Evolutionary conservation across 2,888 invertebrate species (phyloP).

Genomic region (Himalopsyche kuldschensis): DNA sequence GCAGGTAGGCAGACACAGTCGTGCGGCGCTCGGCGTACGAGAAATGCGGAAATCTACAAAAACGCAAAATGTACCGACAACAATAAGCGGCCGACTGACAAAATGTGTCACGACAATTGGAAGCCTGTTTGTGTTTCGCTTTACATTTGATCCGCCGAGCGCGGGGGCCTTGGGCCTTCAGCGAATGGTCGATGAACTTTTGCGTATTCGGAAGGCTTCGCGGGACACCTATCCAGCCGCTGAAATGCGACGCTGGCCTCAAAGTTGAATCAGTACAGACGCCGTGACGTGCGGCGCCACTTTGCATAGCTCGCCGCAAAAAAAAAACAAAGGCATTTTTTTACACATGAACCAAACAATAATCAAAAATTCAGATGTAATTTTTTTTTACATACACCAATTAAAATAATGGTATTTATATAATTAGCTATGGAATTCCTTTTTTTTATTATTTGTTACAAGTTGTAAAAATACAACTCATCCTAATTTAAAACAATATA

Average conservation of each 20-base stretch:
- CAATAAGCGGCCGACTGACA: background rate
- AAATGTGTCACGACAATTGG: slow-evolving; percentile 1
- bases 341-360: background rate
- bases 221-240: background rate
- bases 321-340: background rate
- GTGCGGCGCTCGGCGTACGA: background rate
- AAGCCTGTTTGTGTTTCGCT: background rate
- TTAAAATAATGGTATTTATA: background rate
- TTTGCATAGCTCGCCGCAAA: background rate
- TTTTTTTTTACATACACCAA: background rate
- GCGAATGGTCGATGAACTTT: background rate
- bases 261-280: background rate
- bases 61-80: background rate
- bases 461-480: no score
- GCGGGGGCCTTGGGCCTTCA: background rate
- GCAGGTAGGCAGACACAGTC: background rate
- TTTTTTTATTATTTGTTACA: no score
- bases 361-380: background rate
- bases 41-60: slow-evolving; percentile 9
- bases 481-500: no score
- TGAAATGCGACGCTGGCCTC: background rate
- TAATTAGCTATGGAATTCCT: background rate
- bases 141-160: background rate
- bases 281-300: background rate
- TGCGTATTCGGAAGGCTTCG: background rate